Percentiles rank a stretch among this genome's conserved stretches.
Conservation (phyloP, 2,113 vertebrate species). For the Myodes glareolus region DNA sequence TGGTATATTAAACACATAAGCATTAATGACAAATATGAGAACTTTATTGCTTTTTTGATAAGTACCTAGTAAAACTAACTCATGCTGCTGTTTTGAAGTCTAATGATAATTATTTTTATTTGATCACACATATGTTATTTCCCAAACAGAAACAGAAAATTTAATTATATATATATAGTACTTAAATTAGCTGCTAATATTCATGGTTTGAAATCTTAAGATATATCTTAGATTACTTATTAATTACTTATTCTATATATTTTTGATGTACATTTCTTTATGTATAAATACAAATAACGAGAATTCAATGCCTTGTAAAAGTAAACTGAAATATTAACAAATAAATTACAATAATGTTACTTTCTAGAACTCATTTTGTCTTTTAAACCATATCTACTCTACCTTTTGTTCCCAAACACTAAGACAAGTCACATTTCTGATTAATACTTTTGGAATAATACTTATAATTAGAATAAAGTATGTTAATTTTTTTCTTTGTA, state of each 20-base stretch:
- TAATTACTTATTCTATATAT: no score
- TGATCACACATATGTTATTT: background rate
- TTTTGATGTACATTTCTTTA: background rate
- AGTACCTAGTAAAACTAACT: background rate
- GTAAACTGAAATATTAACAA: background rate
- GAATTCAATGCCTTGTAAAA: background rate
- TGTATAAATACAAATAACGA: background rate
- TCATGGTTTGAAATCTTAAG: background rate
- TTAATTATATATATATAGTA: background rate
- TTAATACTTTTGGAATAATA: background rate
- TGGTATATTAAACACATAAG: background rate
- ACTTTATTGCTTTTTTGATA: background rate
- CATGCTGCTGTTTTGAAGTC: background rate
- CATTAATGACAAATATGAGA: background rate
- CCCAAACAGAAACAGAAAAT: background rate
- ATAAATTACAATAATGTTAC: background rate
- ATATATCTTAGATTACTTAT: background rate
- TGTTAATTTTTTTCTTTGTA: background rate
- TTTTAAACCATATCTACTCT: background rate
- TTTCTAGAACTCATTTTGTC: background rate
- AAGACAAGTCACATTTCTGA: background rate
- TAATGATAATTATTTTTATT: conserved; percentile 13
- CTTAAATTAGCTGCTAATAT: background rate
- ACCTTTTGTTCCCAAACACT: background rate
- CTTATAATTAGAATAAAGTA: background rate